Conservation (phyloP, 2,888 invertebrate genomes). For the Tipula confusa region DNA sequence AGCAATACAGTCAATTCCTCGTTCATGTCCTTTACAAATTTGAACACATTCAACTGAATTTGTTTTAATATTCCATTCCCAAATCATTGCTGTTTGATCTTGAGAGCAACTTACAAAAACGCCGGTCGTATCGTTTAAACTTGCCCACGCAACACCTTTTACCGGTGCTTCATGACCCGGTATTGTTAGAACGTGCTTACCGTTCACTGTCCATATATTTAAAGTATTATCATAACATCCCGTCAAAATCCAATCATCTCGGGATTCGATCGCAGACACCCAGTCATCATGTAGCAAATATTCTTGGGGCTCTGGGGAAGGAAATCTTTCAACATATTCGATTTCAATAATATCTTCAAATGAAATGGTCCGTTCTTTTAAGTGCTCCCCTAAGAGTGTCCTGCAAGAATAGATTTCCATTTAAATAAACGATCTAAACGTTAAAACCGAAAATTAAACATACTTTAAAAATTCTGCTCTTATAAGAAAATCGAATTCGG, state of each 20-base stretch:
- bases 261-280: slow-evolving; percentile 82
- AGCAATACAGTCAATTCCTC: slow-evolving; percentile 83
- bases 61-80: slow-evolving; percentile 75
- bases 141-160: slow-evolving; percentile 85
- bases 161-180: slow-evolving; percentile 84
- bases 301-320: slow-evolving; percentile 88
- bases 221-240: slow-evolving; percentile 93
- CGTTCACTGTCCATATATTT: slow-evolving; percentile 83
- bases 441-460: slow-evolving; percentile 34
- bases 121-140: slow-evolving; percentile 59
- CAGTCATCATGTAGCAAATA: slow-evolving; percentile 95
- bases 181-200: slow-evolving; percentile 76
- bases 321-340: slow-evolving; percentile 86
- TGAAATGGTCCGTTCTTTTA: slow-evolving; percentile 69
- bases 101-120: slow-evolving; percentile 76
- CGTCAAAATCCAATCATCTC: slow-evolving; percentile 74
- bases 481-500: slow-evolving; percentile 84
- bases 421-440: neutral
- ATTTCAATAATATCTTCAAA: slow-evolving; percentile 82
- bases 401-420: slow-evolving; percentile 33
- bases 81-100: slow-evolving; percentile 85
- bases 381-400: slow-evolving; percentile 61
- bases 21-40: slow-evolving; percentile 84
- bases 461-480: slow-evolving; percentile 75
- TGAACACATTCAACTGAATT: slow-evolving; percentile 76